Conservation (phyloP, 2,797 vertebrate species). For the Ammospiza maritima region DNA sequence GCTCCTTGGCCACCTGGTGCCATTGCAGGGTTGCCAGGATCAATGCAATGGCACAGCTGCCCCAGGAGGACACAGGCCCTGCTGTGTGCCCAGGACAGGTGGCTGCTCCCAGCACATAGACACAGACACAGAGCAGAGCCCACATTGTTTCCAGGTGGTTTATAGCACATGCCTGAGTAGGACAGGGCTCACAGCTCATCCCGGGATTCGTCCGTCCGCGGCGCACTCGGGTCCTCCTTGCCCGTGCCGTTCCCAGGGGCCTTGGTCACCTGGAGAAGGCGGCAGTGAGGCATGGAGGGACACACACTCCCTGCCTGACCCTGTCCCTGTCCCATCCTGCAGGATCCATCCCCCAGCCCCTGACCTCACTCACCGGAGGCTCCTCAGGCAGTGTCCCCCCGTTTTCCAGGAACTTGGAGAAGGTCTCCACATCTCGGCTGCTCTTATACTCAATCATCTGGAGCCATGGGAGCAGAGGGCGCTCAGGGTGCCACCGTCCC, state of each 20-base stretch:
- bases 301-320: neutral
- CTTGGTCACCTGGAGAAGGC: constrained; percentile 52
- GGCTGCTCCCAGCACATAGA: neutral
- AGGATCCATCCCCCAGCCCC: neutral
- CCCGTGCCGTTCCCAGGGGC: neutral
- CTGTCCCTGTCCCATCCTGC: rapidly evolving
- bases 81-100: neutral
- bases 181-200: constrained; percentile 48
- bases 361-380: constrained; percentile 21
- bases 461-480: rapidly evolving
- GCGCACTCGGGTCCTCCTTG: rapidly evolving
- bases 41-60: rapidly evolving
- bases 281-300: neutral
- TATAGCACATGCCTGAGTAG: neutral
- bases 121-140: neutral
- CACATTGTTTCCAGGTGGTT: neutral
- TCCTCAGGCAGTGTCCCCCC: constrained; percentile 82
- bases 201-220: neutral
- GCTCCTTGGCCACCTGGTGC: rapidly evolving
- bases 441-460: constrained; percentile 85
- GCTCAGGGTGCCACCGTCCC: rapidly evolving
- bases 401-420: constrained; percentile 89
- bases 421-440: constrained; percentile 84
- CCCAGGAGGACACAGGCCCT: neutral
- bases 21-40: neutral